A percentile compares a stretch with the other conserved stretches of the same genome.
Conservation (phyloP, 2,797 vertebrate genomes). For the Enteromius anoplus region DNA sequence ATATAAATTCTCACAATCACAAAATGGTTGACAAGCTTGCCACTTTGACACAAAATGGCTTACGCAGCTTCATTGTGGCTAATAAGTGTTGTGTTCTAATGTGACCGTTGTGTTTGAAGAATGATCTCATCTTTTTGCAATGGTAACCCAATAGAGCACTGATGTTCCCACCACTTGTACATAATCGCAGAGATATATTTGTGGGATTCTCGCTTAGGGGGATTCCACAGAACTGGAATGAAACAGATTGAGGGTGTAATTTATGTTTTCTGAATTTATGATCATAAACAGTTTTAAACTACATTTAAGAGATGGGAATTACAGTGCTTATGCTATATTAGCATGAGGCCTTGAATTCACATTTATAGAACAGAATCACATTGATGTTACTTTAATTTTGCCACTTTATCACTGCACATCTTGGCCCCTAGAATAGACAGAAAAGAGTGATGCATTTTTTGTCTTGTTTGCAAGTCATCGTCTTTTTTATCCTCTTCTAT, state of each 20-base stretch:
- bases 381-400: not conserved
- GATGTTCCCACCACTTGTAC: not conserved
- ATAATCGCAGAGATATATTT: slow-evolving; percentile 50
- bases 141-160: slow-evolving; percentile 17
- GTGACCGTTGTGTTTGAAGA: slow-evolving; percentile 13
- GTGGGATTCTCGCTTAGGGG: slow-evolving; percentile 13
- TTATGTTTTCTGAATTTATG: not conserved
- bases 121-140: slow-evolving; percentile 31
- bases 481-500: slow-evolving; percentile 67
- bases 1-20: slow-evolving; percentile 2
- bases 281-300: not conserved
- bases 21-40: slow-evolving; percentile 35
- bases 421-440: not conserved
- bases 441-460: slow-evolving; percentile 46
- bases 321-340: not conserved
- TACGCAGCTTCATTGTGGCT: slow-evolving; percentile 21
- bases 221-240: not conserved
- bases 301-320: not conserved
- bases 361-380: not conserved
- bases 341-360: not conserved
- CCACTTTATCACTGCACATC: not conserved
- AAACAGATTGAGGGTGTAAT: not conserved
- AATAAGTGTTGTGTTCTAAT: slow-evolving; percentile 27
- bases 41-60: slow-evolving; percentile 39
- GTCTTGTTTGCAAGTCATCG: slow-evolving; percentile 53